phyloP scores from a whole-genome alignment of 2,113 vertebrate genomes.

The Peromyscus polionotus region DNA sequence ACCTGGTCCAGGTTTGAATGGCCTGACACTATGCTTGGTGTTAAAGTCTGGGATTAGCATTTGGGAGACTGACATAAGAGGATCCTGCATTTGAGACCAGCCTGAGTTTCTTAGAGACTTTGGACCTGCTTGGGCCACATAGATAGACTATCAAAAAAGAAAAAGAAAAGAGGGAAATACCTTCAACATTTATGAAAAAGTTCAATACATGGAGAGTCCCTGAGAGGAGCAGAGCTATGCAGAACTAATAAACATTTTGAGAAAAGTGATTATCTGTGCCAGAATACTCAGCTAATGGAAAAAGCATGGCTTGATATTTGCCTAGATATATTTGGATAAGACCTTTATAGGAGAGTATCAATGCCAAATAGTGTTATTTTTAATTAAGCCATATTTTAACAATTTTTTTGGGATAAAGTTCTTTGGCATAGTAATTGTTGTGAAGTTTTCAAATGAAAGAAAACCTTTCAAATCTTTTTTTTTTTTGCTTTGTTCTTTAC shows the following conservation, averaged over 20 bases:
- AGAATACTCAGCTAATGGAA: constrained; percentile 24
- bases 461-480: not conserved
- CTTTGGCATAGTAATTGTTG: constrained; percentile 1
- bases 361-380: constrained; percentile 52
- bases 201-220: not conserved
- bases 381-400: constrained; percentile 60
- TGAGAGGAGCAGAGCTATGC: not conserved
- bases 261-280: not conserved
- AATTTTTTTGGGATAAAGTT: not conserved
- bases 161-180: not conserved
- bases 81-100: not conserved
- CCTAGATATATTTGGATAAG: constrained; percentile 40
- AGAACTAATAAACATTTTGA: constrained; percentile 38
- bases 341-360: constrained; percentile 1
- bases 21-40: not conserved
- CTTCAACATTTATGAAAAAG: constrained; percentile 4
- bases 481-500: not conserved
- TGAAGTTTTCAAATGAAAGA: constrained; percentile 27
- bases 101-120: not conserved
- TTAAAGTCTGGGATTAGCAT: not conserved
- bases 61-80: not conserved
- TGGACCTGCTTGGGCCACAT: not conserved
- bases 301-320: constrained; percentile 13
- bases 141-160: not conserved
- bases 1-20: not conserved